Base-by-base conservation (phyloP, 2,797 vertebrate species). In the Enteromius radiatus region DNA sequence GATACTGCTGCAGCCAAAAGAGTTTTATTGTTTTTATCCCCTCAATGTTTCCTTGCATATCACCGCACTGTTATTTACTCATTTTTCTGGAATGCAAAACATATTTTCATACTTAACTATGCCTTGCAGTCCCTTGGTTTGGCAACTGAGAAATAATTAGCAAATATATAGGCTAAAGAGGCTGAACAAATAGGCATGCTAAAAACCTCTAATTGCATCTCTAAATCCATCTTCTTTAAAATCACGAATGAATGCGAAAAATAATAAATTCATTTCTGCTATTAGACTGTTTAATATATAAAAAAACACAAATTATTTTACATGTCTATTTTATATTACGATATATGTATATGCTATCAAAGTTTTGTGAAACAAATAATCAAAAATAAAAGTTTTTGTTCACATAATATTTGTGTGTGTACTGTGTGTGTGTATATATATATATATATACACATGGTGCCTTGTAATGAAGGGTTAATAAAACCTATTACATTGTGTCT, bases 1-100 rank as follows among this genome's bases (percentile, higher is more conserved):
- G 28, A 81, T 52, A 36, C 33, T 41, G 80, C n/a, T 38, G 47
- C 5, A 28, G 64, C 59, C 70, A 28, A 52, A 52, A 52, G 19
- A 19, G 19, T 23, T 47, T 63, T 76, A 61, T 31, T 61, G 43
- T 71, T 45, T 47, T 71, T 12, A 45, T 47, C 23, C 23, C 23
- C 1, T 17, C 1, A 54, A n/a, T 76, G 31, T 41, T 59, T 26
- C 59, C 12, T 31, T 54, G 21, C 33, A 56, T 56, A n/a, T 31
- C 33, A 80, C 14, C 12, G 21, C 3, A n/a, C 23, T 59, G 19
- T 10, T 56, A 7, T 54, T 69, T 5, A 23, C 4, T 17, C 2
- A 4, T 63, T 71, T 74, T 54, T n/a, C 41, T n/a, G 31, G 31
- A 7, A 23, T 36, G 19, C 28, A 54, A 36, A 36, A 52, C 6